A percentile compares a stretch with the other conserved stretches of the same genome.
phyloP scores from a whole-genome alignment of 2,113 vertebrate species.

The Corythaeola cristata region DNA sequence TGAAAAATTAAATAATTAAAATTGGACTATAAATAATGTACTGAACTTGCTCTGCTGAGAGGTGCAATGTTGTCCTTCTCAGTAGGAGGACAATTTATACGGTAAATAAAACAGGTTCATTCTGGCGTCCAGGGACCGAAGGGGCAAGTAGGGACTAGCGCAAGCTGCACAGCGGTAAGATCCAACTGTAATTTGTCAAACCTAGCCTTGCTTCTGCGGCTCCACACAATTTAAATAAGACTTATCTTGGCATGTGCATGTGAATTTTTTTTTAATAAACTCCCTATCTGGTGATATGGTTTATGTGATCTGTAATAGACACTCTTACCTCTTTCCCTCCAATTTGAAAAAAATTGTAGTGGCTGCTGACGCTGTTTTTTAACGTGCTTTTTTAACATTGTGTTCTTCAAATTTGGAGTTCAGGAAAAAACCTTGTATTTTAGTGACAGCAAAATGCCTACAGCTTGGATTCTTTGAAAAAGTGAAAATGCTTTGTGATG shows the following conservation, averaged over 20 bases:
- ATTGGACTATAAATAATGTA: not conserved
- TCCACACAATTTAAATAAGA: not conserved
- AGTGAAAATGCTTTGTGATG: slow-evolving; percentile 21
- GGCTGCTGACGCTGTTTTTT: not conserved
- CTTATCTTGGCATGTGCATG: not conserved
- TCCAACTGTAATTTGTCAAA: not conserved
- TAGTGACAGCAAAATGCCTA: slow-evolving; percentile 36
- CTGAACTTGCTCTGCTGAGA: slow-evolving; percentile 1
- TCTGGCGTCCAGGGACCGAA: not conserved
- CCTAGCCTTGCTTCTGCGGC: not conserved
- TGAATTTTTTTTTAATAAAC: not conserved
- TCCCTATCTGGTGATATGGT: not conserved
- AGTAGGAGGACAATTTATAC: not conserved
- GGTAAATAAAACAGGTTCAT: slow-evolving; percentile 10
- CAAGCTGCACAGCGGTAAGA: not conserved
- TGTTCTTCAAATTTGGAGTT: slow-evolving; percentile 23
- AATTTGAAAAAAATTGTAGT: not conserved
- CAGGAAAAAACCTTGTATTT: not conserved
- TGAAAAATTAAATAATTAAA: slow-evolving; percentile 47
- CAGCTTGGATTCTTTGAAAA: slow-evolving; percentile 16
- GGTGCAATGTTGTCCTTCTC: not conserved
- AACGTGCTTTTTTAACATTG: slow-evolving; percentile 1
- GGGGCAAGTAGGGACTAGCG: not conserved
- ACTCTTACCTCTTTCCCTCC: not conserved
- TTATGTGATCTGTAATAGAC: not conserved